These are phyloP conservation scores for Aleiodes alternator DNA, from an alignment of 2,888 invertebrate species.

Conservation along the genomic window DNA sequence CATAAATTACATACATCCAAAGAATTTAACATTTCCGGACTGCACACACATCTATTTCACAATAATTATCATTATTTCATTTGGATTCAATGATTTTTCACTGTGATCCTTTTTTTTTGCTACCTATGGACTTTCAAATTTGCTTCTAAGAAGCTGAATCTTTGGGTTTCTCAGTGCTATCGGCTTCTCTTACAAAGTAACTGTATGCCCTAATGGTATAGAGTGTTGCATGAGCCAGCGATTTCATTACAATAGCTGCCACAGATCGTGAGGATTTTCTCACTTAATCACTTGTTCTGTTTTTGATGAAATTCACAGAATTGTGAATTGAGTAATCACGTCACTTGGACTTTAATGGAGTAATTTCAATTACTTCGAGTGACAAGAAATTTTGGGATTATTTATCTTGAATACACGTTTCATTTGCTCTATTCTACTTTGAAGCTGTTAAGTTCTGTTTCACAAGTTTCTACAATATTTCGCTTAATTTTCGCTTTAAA, in stretches of 20 bases:
- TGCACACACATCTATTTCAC: constrained; percentile 18
- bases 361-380: constrained; percentile 16
- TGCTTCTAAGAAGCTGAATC: constrained; percentile 34
- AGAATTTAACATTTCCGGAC: constrained; percentile 35
- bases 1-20: constrained; percentile 49
- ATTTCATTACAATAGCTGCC: constrained; percentile 50
- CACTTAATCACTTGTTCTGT: constrained; percentile 41
- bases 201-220: constrained; percentile 59
- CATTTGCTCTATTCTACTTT: too few relatives aligned
- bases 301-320: constrained; percentile 24
- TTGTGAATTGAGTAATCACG: constrained; percentile 19
- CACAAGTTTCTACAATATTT: constrained; percentile 21
- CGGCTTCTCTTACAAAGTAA: constrained; percentile 45
- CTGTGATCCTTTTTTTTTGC: too few relatives aligned
- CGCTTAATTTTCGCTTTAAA: constrained; percentile 2
- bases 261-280: constrained; percentile 52
- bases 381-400: background rate
- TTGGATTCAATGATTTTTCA: background rate
- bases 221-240: constrained; percentile 51
- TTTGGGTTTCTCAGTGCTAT: constrained; percentile 6
- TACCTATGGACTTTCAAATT: background rate
- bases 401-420: background rate
- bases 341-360: background rate
- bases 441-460: constrained; percentile 29
- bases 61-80: constrained; percentile 6